Evolutionary conservation across 2,797 vertebrate species (phyloP), one percentile per base, ranked within the genome.

Genomic region (Siniperca undulata): DNA sequence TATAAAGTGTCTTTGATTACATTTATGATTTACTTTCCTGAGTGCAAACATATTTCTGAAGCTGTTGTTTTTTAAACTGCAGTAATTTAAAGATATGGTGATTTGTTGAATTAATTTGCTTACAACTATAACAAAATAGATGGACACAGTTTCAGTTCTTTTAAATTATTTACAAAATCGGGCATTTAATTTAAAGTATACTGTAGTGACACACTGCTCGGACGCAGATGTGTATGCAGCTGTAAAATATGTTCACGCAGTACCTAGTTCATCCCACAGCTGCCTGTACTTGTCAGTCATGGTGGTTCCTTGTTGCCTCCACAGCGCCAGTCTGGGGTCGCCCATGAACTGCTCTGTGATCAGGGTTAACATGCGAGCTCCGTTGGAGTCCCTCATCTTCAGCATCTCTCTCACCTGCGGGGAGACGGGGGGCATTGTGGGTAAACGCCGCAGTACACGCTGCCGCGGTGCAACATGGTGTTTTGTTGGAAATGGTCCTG

Each of bases 261-360:
- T 96, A 99, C 98, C 98, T 78, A 99, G 95, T 87, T 99, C 97
- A 74, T 99, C 98, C 98, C 98, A 99, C 92, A 99, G 97, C 90
- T 98, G 98, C 91, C 98, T 96, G 82, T 98, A 99, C 92, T 99
- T 99, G 96, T 99, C 98, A 20, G 97, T 98, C 98, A 99, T 99
- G 78, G 97, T 90, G 75, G 97, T 99, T 85, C 98, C 98, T 95
- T 99, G 98, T 83, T 99, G 98, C 85, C 96, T 97, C 98, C 98
- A 99, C 88, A 98, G 96, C 0, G 95, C 96, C 78, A 99, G 96
- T 16, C 97, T 95, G 34, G 98, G 98, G 93, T 99, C 98, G 53
- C 97, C 97, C 97, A 99, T 99, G 95, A 99, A 99, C 93, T 99
- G 97, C 86, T 98, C 98, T 7, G 98, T 99, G 96, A 99, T 99